Conservation (phyloP, 2,113 vertebrate species). For the Sterrhoptilus dennistouni region DNA sequence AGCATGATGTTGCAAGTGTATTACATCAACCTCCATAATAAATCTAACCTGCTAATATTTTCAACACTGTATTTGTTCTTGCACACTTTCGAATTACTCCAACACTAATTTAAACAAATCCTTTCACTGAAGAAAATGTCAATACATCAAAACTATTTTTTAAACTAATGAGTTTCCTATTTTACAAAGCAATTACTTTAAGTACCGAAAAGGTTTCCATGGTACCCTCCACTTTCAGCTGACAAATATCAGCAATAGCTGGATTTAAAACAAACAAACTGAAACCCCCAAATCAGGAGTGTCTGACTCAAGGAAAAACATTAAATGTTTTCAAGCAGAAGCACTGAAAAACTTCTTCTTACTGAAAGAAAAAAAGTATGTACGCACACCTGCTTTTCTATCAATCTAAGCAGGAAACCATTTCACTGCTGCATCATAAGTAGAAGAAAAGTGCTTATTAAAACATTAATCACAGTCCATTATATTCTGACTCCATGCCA, state of each 20-base stretch:
- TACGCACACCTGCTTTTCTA: constrained; percentile 77
- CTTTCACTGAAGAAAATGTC: constrained; percentile 12
- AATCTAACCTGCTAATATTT: constrained; percentile 45
- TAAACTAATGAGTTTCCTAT: constrained; percentile 24
- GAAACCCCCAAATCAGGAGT: neutral
- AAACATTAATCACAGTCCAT: constrained; percentile 85
- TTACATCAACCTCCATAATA: constrained; percentile 23
- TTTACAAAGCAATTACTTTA: constrained; percentile 44
- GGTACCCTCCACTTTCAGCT: neutral
- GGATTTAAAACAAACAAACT: constrained; percentile 32
- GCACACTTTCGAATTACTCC: neutral
- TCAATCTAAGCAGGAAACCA: constrained; percentile 77
- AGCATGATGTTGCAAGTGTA: neutral
- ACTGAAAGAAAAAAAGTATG: constrained; percentile 13
- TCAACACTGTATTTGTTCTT: constrained; percentile 18
- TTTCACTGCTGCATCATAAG: constrained; percentile 76
- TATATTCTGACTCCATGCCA: constrained; percentile 80
- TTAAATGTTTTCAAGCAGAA: constrained; percentile 38
- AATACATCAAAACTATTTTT: constrained; percentile 41
- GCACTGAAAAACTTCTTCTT: constrained; percentile 30
- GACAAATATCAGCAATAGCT: neutral
- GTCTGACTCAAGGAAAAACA: constrained; percentile 39
- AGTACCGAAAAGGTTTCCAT: neutral
- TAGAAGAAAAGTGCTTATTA: constrained; percentile 82
- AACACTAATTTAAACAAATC: constrained; percentile 51